phyloP scores from a whole-genome alignment of 2,888 invertebrate genomes.

The Dyspetes luteomarginatus region DNA sequence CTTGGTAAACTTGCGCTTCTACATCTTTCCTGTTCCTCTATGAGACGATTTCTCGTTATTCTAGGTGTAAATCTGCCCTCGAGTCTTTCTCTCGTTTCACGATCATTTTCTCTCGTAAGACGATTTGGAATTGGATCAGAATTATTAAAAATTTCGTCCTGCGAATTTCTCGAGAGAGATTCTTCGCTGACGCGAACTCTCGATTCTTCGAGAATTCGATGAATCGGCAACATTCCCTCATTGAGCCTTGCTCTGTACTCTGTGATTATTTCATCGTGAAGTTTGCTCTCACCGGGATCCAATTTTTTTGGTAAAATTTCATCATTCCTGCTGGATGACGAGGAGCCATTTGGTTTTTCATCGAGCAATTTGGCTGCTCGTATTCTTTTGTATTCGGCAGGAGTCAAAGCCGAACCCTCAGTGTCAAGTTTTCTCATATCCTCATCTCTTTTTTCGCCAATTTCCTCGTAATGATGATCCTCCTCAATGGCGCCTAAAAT shows the following conservation, averaged over 20 bases:
- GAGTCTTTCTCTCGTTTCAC: constrained; percentile 30
- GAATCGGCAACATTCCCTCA: constrained; percentile 78
- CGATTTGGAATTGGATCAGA: constrained; percentile 73
- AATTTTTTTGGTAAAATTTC: constrained; percentile 62
- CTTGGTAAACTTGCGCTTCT: constrained; percentile 63
- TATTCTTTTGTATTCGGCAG: constrained; percentile 75
- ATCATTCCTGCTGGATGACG: constrained; percentile 46
- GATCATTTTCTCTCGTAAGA: constrained; percentile 44
- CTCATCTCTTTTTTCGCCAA: constrained; percentile 60
- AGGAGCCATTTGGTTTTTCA: constrained; percentile 35
- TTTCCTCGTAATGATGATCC: constrained; percentile 72
- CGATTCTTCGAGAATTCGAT: constrained; percentile 78
- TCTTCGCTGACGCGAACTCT: constrained; percentile 78
- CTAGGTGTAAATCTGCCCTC: constrained; percentile 64
- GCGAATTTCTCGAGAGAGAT: constrained; percentile 73
- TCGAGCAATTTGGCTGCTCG: constrained; percentile 58
- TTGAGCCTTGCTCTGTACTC: constrained; percentile 76
- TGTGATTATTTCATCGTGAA: constrained; percentile 76
- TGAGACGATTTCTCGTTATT: constrained; percentile 68
- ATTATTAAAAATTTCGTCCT: constrained; percentile 68
- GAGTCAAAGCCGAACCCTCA: constrained; percentile 76
- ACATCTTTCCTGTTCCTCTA: constrained; percentile 68
- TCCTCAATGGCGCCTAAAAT: constrained; percentile 71
- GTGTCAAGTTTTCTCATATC: constrained; percentile 68
- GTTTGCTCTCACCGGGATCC: constrained; percentile 69